Percentiles rank a stretch among this genome's conserved stretches.
phyloP scores from a whole-genome alignment of 2,888 invertebrate genomes.

The Cephonodes hylas region DNA sequence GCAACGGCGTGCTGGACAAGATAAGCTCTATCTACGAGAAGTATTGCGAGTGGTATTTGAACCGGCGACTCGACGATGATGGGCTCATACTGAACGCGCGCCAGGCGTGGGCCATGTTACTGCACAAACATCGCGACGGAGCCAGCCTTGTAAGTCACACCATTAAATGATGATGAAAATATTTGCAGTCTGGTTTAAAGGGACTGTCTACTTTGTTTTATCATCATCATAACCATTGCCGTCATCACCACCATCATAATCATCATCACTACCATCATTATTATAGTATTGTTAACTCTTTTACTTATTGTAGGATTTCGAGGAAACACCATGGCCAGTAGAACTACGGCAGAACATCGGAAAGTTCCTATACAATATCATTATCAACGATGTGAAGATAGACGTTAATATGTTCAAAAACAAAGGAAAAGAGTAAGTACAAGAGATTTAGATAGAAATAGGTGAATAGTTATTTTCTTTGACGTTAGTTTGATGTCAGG shows the following conservation, averaged over 20 bases:
- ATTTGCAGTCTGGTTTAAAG: too few species aligned
- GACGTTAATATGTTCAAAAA: conserved; percentile 85
- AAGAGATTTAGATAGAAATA: too few species aligned
- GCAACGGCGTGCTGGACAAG: conserved; percentile 84
- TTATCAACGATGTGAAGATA: conserved; percentile 92
- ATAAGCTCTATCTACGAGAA: conserved; percentile 81
- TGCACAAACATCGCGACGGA: conserved; percentile 77
- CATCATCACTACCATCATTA: background rate
- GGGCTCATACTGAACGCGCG: conserved; percentile 79
- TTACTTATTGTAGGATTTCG: conserved; percentile 67
- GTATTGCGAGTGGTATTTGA: conserved; percentile 85
- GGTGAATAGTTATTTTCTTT: too few species aligned
- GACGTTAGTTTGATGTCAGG: too few species aligned
- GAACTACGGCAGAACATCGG: conserved; percentile 85
- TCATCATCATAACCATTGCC: too few species aligned
- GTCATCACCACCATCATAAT: too few species aligned
- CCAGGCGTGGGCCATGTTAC: conserved; percentile 86
- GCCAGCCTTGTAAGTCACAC: conserved; percentile 70
- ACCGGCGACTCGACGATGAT: conserved; percentile 47
- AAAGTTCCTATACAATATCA: conserved; percentile 92
- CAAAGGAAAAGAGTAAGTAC: conserved; percentile 75
- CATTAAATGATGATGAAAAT: too few species aligned
- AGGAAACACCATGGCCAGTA: conserved; percentile 84
- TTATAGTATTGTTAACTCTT: too few species aligned
- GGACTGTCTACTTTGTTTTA: too few species aligned